These are phyloP conservation scores for Hippocampus guttulatus DNA, from an alignment of 2,113 vertebrate species.

Conservation along the genomic window DNA sequence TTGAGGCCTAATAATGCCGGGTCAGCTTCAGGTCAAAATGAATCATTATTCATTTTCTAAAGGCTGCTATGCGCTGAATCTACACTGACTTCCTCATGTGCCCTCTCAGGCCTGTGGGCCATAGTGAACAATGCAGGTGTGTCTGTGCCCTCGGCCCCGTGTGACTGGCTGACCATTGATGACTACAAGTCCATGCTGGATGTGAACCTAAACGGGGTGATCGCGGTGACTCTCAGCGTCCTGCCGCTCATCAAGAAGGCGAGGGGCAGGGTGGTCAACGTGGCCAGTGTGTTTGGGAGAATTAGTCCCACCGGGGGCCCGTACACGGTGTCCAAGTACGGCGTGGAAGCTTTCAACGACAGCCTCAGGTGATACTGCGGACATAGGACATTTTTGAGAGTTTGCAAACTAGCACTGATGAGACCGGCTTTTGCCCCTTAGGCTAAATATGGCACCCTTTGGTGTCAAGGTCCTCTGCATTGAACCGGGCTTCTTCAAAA, in stretches of 20 bases:
- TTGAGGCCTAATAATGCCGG: background rate
- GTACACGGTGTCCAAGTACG: constrained; percentile 74
- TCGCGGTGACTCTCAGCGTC: constrained; percentile 77
- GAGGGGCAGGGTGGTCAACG: constrained; percentile 75
- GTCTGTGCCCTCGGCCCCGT: constrained; percentile 61
- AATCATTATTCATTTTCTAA: background rate
- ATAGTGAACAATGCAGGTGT: constrained; percentile 80
- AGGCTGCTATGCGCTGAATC: background rate
- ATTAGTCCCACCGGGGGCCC: constrained; percentile 67
- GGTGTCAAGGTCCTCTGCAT: constrained; percentile 80
- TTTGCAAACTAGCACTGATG: background rate
- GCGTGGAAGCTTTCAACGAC: constrained; percentile 80
- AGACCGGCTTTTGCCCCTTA: constrained; percentile 25
- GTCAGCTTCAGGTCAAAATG: background rate
- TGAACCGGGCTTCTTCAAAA: constrained; percentile 78
- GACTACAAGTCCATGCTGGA: constrained; percentile 75
- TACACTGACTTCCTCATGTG: background rate
- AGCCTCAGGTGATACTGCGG: constrained; percentile 67
- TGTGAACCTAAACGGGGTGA: constrained; percentile 76
- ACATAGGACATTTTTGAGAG: background rate
- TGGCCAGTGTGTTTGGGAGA: constrained; percentile 75
- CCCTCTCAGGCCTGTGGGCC: constrained; percentile 74
- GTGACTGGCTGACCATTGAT: constrained; percentile 75
- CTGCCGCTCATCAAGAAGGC: constrained; percentile 81
- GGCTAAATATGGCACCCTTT: constrained; percentile 73